Conservation (phyloP, 2,888 invertebrate species). For the Tenthredo distinguenda region DNA sequence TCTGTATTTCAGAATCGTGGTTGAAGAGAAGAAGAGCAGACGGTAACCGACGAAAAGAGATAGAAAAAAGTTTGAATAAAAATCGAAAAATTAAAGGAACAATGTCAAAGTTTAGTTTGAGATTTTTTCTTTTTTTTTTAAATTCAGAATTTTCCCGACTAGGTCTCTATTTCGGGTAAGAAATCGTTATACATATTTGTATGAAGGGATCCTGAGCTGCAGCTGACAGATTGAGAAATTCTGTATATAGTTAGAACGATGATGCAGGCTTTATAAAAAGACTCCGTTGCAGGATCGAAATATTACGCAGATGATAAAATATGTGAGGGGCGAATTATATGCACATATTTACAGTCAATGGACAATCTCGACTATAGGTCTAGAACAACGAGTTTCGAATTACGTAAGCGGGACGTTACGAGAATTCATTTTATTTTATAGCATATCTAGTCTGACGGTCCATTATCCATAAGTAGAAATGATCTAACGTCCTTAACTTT, state of each 20-base stretch:
- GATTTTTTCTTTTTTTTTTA: neutral
- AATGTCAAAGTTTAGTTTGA: neutral
- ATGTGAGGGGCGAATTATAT: neutral
- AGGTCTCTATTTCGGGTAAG: neutral
- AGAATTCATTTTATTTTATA: slow-evolving; percentile 33
- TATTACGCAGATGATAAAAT: slow-evolving; percentile 13
- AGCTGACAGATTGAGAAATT: neutral
- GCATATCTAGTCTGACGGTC: slow-evolving; percentile 13
- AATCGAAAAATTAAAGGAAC: too few species aligned
- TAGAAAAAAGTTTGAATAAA: neutral
- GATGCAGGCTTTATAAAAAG: neutral
- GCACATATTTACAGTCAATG: neutral
- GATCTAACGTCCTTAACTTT: slow-evolving; percentile 36
- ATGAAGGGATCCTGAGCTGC: neutral
- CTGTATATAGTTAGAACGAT: neutral
- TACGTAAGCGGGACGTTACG: slow-evolving; percentile 26
- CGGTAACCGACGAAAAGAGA: neutral
- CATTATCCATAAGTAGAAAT: slow-evolving; percentile 46
- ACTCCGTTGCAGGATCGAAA: neutral
- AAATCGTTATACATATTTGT: too few species aligned
- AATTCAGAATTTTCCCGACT: neutral
- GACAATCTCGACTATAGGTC: neutral
- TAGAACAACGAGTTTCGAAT: neutral
- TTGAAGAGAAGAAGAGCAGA: neutral
- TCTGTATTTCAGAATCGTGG: slow-evolving; percentile 3